phyloP scores from a whole-genome alignment of 2,888 invertebrate genomes.

The Cantharis flavilabris region DNA sequence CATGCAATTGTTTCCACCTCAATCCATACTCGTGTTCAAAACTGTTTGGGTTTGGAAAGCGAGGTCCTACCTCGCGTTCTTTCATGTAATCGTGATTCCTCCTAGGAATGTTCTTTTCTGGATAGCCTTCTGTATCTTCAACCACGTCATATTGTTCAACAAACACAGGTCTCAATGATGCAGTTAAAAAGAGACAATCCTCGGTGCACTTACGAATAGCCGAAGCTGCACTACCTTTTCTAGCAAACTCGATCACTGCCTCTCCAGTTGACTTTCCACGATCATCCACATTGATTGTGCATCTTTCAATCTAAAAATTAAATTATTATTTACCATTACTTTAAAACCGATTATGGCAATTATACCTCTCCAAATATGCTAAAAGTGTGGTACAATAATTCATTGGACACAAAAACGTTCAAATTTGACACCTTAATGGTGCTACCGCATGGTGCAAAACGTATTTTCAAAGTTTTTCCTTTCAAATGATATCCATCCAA shows the following conservation, averaged over 20 bases:
- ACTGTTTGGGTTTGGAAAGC: conserved; percentile 84
- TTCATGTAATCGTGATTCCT: conserved; percentile 79
- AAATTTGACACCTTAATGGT: conserved; percentile 92
- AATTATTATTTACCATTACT: neutral
- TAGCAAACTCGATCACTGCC: conserved; percentile 92
- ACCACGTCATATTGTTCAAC: conserved; percentile 89
- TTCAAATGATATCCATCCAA: conserved; percentile 86
- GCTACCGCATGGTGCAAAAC: conserved; percentile 94
- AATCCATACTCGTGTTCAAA: conserved; percentile 97
- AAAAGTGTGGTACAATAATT: conserved; percentile 86
- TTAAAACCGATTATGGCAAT: neutral
- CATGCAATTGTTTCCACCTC: conserved; percentile 95
- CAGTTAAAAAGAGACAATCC: conserved; percentile 89
- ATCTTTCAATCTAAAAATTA: conserved; percentile 66
- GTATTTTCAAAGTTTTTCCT: conserved; percentile 84
- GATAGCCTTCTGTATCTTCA: conserved; percentile 91
- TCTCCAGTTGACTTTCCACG: conserved; percentile 95
- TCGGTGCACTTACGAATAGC: conserved; percentile 90
- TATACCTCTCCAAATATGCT: conserved; percentile 81
- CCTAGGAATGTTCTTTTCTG: conserved; percentile 69
- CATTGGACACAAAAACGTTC: conserved; percentile 91
- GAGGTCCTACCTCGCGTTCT: conserved; percentile 81
- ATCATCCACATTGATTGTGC: conserved; percentile 93
- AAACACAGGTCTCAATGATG: conserved; percentile 88
- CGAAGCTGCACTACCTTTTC: conserved; percentile 88